These are phyloP conservation scores for Pristionchus entomophagus DNA, from an alignment of 2,888 invertebrate genomes.

Conservation along the genomic window DNA sequence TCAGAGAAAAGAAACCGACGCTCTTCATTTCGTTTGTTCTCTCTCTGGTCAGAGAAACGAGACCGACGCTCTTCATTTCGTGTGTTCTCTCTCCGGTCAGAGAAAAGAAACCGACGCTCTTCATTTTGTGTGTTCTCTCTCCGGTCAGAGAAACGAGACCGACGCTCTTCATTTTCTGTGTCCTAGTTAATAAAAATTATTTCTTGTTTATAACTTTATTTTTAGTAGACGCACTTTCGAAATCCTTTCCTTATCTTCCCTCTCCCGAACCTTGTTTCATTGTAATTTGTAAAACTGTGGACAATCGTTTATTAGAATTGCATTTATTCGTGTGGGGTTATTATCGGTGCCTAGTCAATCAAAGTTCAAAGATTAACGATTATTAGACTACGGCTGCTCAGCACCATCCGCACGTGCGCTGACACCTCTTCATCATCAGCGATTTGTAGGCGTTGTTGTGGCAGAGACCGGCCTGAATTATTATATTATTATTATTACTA, in stretches of 20 bases:
- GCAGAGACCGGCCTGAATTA: constrained; percentile 36
- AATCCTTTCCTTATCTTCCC: too few species aligned
- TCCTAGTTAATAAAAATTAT: not conserved
- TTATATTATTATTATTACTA: too few species aligned
- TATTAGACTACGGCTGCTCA: not conserved
- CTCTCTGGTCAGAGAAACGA: not conserved
- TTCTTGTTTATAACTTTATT: too few species aligned
- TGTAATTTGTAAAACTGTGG: too few species aligned
- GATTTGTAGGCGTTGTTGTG: constrained; percentile 46
- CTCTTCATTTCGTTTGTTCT: not conserved
- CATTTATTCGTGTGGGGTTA: too few species aligned
- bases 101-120: not conserved
- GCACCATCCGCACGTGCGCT: constrained; percentile 52
- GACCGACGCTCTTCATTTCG: too few species aligned
- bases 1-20: too few species aligned
- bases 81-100: too few species aligned
- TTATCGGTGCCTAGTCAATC: not conserved
- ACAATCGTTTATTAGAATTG: too few species aligned
- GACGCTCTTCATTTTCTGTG: not conserved
- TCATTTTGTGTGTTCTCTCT: not conserved
- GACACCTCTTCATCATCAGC: constrained; percentile 51
- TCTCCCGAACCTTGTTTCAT: too few species aligned
- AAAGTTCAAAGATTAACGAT: not conserved
- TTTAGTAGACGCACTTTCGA: too few species aligned
- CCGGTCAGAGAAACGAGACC: not conserved